These are phyloP conservation scores for Caenorhabditis doughertyi DNA, from an alignment of 2,888 invertebrate species.

Conservation along the genomic window DNA sequence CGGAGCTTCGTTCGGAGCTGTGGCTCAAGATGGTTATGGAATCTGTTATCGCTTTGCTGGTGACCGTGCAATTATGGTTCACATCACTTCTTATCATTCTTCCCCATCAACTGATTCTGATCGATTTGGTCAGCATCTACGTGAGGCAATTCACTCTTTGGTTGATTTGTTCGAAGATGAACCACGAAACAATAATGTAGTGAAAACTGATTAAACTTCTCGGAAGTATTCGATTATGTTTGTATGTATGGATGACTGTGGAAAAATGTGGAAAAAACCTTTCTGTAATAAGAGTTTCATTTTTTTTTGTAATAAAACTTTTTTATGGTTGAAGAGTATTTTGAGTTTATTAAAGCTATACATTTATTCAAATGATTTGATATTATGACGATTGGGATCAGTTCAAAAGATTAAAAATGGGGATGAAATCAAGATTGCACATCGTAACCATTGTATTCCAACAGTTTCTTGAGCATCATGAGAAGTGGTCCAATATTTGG, in stretches of 20 bases:
- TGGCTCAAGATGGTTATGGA: conserved; percentile 77
- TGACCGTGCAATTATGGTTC: conserved; percentile 73
- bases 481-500: conserved; percentile 53
- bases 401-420: background rate
- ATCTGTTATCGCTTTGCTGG: conserved; percentile 79
- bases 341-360: background rate
- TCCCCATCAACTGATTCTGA: conserved; percentile 73
- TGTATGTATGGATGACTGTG: background rate
- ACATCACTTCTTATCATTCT: conserved; percentile 75
- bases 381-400: conserved; percentile 31
- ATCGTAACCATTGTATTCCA: conserved; percentile 32
- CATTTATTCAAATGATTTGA: background rate
- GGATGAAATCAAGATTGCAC: background rate
- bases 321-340: too few species aligned
- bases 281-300: too few species aligned
- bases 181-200: conserved; percentile 19
- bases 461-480: conserved; percentile 51
- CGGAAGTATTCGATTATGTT: background rate
- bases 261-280: too few species aligned
- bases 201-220: background rate
- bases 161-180: conserved; percentile 71
- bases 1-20: conserved; percentile 77
- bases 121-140: conserved; percentile 69
- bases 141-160: conserved; percentile 69
- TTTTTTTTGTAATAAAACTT: too few species aligned